These are phyloP conservation scores for Odontamblyopus lacepedii DNA, from an alignment of 2,797 vertebrate species.

Conservation along the genomic window DNA sequence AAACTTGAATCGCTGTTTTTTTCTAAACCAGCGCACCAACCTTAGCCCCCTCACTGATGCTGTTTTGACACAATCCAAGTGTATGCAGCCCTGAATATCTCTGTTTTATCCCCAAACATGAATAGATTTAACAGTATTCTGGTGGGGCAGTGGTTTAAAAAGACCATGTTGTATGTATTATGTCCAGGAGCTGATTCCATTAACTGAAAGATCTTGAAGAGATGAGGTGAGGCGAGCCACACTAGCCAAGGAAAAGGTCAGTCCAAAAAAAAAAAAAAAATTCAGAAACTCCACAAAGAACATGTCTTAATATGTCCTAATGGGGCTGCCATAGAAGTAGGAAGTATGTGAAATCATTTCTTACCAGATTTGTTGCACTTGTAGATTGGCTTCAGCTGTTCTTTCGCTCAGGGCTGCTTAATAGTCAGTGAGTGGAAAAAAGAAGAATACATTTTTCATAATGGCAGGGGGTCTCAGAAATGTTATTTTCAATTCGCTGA, in stretches of 20 bases:
- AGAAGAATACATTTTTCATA: slow-evolving; percentile 14
- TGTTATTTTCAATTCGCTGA: slow-evolving; percentile 43
- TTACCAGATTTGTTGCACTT: neutral
- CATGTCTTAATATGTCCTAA: neutral
- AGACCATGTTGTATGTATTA: slow-evolving; percentile 11
- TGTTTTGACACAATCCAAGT: neutral
- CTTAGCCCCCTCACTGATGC: neutral
- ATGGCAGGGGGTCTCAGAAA: slow-evolving; percentile 27
- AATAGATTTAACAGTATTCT: neutral
- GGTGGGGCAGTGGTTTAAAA: slow-evolving; percentile 1
- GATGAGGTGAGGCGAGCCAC: neutral
- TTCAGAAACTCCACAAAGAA: neutral
- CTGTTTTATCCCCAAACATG: slow-evolving; percentile 12
- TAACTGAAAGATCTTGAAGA: neutral
- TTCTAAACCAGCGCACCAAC: neutral
- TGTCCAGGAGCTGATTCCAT: slow-evolving; percentile 12
- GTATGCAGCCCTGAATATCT: slow-evolving; percentile 13
- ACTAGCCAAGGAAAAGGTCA: neutral
- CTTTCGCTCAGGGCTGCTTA: neutral
- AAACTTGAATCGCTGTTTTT: neutral
- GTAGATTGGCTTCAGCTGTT: slow-evolving; percentile 3
- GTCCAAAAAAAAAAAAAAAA: neutral
- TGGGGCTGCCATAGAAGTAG: neutral
- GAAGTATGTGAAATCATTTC: neutral
- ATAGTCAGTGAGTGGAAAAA: slow-evolving; percentile 7